phyloP scores from a whole-genome alignment of 2,113 vertebrate species.

The human region GRCh38 chr13:97318001-97318500 shows the following conservation, averaged over 20 bases:
- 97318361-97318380: neutral
- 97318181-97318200: neutral
- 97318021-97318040: neutral
- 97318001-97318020: neutral
- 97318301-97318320: neutral
- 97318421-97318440: neutral
- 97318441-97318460: neutral
- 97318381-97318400: neutral
- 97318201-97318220: neutral
- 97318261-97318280: neutral
- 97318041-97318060: neutral
- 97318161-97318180: neutral
- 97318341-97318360: neutral
- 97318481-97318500: neutral
- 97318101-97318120: neutral
- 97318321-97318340: neutral
- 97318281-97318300: neutral
- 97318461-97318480: neutral
- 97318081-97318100: neutral
- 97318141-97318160: constrained; percentile 8
- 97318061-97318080: neutral
- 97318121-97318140: neutral
- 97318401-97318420: neutral
- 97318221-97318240: neutral
- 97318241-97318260: neutral